A percentile compares a stretch with the other conserved stretches of the same genome.
These are phyloP conservation scores for Pelodiscus sinensis DNA, from an alignment of 2,113 vertebrate species.

Conservation along the genomic window DNA sequence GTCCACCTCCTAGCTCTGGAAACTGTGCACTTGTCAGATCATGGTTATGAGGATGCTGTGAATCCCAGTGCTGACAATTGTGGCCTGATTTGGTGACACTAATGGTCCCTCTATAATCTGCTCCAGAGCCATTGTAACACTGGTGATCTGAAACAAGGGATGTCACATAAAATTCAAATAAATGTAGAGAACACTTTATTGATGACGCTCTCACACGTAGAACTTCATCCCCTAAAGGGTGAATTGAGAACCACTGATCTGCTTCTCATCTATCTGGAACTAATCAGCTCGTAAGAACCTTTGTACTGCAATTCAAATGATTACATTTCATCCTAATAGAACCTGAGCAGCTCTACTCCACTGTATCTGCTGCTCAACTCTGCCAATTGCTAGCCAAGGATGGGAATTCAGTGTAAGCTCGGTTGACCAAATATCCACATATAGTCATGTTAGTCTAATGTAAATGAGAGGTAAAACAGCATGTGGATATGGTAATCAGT, in stretches of 20 bases:
- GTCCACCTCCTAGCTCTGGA: conserved; percentile 90
- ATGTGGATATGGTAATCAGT: not conserved
- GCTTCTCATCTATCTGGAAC: not conserved
- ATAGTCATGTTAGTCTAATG: not conserved
- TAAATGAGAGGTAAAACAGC: not conserved
- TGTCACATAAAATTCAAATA: not conserved
- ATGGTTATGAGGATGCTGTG: conserved; percentile 92
- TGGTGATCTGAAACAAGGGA: conserved; percentile 85
- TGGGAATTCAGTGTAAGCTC: not conserved
- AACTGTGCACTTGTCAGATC: conserved; percentile 84
- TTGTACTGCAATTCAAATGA: not conserved
- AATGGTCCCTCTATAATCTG: conserved; percentile 88
- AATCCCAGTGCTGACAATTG: conserved; percentile 91
- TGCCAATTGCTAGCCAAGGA: not conserved
- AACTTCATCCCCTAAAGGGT: not conserved
- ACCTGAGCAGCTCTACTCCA: not conserved
- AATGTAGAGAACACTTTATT: fast-evolving
- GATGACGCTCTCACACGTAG: not conserved
- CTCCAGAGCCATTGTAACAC: conserved; percentile 93
- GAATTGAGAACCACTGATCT: not conserved
- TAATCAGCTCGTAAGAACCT: not conserved
- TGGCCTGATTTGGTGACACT: conserved; percentile 91
- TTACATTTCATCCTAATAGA: not conserved
- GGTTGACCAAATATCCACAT: not conserved
- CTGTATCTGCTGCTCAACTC: not conserved